A percentile compares a stretch with the other conserved stretches of the same genome.
Conservation (phyloP, 2,113 vertebrate species). For the Rhynchopsitta pachyrhyncha region DNA sequence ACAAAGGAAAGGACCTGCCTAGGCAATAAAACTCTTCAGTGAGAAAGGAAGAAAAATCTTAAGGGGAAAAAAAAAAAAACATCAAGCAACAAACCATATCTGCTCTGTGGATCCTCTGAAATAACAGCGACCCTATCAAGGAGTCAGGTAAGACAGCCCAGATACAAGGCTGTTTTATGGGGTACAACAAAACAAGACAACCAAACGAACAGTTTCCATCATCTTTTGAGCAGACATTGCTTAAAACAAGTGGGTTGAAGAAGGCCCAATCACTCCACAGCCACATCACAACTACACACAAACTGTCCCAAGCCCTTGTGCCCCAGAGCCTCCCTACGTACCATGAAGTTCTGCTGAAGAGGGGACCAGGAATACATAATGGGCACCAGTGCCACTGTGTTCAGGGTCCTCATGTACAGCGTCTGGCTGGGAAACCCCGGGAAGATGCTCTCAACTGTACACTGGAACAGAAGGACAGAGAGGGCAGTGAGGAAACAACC, state of each 20-base stretch:
- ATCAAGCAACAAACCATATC: rapidly evolving
- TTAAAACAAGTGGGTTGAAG: background rate
- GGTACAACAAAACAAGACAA: background rate
- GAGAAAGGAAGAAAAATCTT: background rate
- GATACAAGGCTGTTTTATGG: background rate
- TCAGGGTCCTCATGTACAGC: constrained; percentile 88
- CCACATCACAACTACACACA: background rate
- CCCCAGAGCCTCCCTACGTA: constrained; percentile 59
- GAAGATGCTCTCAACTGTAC: constrained; percentile 91
- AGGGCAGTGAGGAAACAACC: background rate
- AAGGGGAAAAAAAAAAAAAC: background rate
- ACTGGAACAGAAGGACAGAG: constrained; percentile 73
- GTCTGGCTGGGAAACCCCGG: constrained; percentile 88
- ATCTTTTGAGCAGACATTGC: background rate
- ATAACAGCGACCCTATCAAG: background rate
- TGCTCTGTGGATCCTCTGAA: background rate
- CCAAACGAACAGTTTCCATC: background rate
- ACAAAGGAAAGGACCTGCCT: background rate
- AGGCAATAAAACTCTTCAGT: background rate
- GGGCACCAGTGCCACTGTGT: constrained; percentile 93
- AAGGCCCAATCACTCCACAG: background rate
- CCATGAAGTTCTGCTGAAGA: constrained; percentile 99
- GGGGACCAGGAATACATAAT: constrained; percentile 99
- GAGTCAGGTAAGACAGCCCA: rapidly evolving
- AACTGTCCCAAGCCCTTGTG: rapidly evolving